Evolutionary conservation across 92 coral and sea anemone genomes (phyloP).

Genomic region (Blastomussa wellsi): DNA sequence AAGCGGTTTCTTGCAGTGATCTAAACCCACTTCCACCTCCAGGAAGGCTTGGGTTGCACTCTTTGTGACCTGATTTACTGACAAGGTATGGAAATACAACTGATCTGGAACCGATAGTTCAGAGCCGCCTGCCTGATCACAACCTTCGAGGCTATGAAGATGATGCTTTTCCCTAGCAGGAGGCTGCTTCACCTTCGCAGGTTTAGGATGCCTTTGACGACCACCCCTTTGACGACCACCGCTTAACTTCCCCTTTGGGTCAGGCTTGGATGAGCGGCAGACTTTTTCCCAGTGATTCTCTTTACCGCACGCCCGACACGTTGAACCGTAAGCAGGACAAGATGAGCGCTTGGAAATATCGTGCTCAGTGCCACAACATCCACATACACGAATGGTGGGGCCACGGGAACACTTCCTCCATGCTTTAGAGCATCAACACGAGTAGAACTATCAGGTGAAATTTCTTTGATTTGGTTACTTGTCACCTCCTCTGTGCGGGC

Average conservation of each 20-base stretch:
- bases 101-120: conserved; percentile 46
- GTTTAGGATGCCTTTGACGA: no score
- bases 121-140: background rate
- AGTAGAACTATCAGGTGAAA: conserved; percentile 14
- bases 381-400: conserved; percentile 18
- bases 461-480: conserved; percentile 1
- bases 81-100: conserved; percentile 60
- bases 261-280: conserved; percentile 33
- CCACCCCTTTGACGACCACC: conserved; percentile 10
- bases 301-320: conserved; percentile 43
- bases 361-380: conserved; percentile 11
- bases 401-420: conserved; percentile 17
- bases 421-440: conserved; percentile 10
- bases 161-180: no score
- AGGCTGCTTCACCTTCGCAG: no score
- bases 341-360: conserved; percentile 18
- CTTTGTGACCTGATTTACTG: conserved; percentile 45
- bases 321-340: conserved; percentile 47
- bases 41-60: conserved; percentile 59
- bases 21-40: conserved; percentile 55
- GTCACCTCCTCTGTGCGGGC: conserved; percentile 35
- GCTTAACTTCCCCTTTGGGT: background rate
- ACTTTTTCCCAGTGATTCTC: conserved; percentile 51
- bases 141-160: no score
- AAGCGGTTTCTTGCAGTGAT: conserved; percentile 46